These are phyloP conservation scores for Novumbra hubbsi DNA, from an alignment of 2,797 vertebrate genomes.

Conservation along the genomic window DNA sequence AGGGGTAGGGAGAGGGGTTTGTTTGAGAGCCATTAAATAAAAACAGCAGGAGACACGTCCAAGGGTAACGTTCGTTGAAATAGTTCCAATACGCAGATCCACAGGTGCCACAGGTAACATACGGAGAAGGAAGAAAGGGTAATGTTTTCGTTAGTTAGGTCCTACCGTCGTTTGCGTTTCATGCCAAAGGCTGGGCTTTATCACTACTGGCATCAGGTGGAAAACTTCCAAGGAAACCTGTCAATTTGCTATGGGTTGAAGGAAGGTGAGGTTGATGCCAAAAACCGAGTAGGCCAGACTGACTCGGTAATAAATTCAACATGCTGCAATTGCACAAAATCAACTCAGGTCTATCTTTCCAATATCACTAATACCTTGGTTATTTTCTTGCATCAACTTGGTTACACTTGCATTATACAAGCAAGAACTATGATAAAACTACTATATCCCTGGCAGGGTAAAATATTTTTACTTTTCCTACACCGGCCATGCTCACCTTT, in stretches of 20 bases:
- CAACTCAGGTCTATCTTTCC: neutral
- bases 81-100: slow-evolving; percentile 99
- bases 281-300: neutral
- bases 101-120: slow-evolving; percentile 99
- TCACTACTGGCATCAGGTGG: slow-evolving; percentile 7
- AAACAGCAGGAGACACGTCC: slow-evolving; percentile 81
- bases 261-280: neutral
- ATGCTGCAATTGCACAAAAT: neutral
- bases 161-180: slow-evolving; percentile 67
- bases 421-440: too few species aligned
- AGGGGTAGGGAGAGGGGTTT: slow-evolving; percentile 40
- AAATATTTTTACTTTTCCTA: too few species aligned
- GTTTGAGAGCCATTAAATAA: slow-evolving; percentile 64
- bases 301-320: neutral
- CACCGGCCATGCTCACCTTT: too few species aligned
- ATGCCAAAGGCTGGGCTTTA: slow-evolving; percentile 68
- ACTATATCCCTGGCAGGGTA: too few species aligned
- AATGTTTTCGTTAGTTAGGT: slow-evolving; percentile 99
- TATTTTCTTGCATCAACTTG: too few species aligned
- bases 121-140: slow-evolving; percentile 99
- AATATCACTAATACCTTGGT: neutral
- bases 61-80: slow-evolving; percentile 97
- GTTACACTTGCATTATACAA: too few species aligned
- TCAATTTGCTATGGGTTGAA: slow-evolving; percentile 7
- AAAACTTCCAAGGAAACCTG: slow-evolving; percentile 12